Base-by-base conservation (phyloP, 2,888 invertebrate genomes). In the Lissonota sp. region DNA sequence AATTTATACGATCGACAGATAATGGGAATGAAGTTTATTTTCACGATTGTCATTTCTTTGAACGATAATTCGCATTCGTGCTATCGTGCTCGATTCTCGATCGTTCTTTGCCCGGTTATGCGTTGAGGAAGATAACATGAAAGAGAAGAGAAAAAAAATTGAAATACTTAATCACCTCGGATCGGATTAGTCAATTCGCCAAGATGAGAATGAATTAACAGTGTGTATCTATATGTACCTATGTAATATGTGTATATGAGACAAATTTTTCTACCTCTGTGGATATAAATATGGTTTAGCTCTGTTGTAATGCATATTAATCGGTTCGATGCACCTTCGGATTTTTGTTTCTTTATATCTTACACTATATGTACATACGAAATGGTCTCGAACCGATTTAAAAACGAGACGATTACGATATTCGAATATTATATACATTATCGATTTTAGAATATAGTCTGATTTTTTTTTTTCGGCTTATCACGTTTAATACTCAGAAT, bases 221-320 rank as follows among this genome's bases (percentile, higher is more conserved):
- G 26, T 26, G 26, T 80, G 78, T 78, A 78, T 80, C 77, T 80
- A 80, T 80, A 78, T 80, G 80, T 79, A 79, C 12, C 26, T 77
- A 62, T 80, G 77, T 77, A 80, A 80, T 77, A 80, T 80, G 77
- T 80, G 80, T 80, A 80, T 64, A 80, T 80, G 80, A 67, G 80
- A 72, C 26, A 80, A 49, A 62, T 63, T 80, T 80, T 80, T 80
- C 77, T 80, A 80, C 77, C 77, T 78, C 77, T 51, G 72, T 78
- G 72, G 69, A 78, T 73, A 80, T 67, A 73, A 26, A 26, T 64
- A 80, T 71, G 67, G 62, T 72, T 67, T 37, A 69, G 63, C 44
- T 49, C 64, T 14, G 49, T 53, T 62, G 14, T 62, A 62, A 12
- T 53, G 26, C 10, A 53, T 60, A 57, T 40, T 6, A 8, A 71